Base-by-base conservation (phyloP, 1,140 invertebrate species). In the Microplitis demolitor region DNA sequence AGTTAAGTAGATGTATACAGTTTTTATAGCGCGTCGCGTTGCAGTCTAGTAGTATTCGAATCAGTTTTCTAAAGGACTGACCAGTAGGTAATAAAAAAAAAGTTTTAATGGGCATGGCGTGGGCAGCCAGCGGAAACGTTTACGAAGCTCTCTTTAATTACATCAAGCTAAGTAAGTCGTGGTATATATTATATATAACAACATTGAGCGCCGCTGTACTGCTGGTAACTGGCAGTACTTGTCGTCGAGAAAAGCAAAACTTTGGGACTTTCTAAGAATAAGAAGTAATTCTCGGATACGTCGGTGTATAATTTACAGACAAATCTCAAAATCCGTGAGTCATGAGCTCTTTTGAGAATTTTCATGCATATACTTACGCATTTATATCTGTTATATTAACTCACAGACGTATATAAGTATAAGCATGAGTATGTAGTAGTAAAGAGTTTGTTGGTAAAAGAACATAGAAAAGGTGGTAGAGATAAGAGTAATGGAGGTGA, bases 51-150 rank as follows among this genome's bases (percentile, higher is more conserved):
- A 24, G 24, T 24, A 24, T 24, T 2, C 63, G 35, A 66, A 66
- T 61, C 66, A 58, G 45, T 24, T 24, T n/a, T 51, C 53, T 14
- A 62, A 45, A 51, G 13, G 61, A 31, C 62, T 71, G 69, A 71
- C 62, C 69, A 50, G 61, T 66, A 39, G 31, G 13, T 14, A 24
- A 24, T 24, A 24, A 70, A 74, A 71, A 77, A 73, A 73, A 79
- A 74, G 51, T 68, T 74, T 77, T 78, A 79, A 78, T 75, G 73
- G 71, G 63, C 60, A 67, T 50, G 66, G 68, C 74, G 71, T 72
- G 74, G 67, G 33, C 72, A 71, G 69, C 71, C n/a, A 75, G 72
- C 75, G 63, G 68, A 75, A 78, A 72, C 63, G 37, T 74, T 72
- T 56, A 45, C 61, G 68, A 66, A 58, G 37, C 56, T 74, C 71